Percentiles rank a stretch among this genome's conserved stretches.
These are phyloP conservation scores for Phyllotis vaccarum DNA, from an alignment of 2,797 vertebrate species.

Conservation along the genomic window DNA sequence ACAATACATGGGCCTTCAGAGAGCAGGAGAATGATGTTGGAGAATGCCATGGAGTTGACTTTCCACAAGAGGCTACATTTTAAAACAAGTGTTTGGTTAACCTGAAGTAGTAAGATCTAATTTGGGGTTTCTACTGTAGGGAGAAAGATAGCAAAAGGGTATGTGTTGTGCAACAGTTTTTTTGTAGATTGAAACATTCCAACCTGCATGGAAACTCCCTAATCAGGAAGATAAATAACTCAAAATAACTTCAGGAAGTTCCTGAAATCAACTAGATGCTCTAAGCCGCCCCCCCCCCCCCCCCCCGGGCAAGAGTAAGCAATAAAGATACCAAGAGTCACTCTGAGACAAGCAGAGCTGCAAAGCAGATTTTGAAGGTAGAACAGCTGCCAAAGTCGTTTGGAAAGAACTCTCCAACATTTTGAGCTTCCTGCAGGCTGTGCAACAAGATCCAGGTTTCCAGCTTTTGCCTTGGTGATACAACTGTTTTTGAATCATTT, in stretches of 20 bases:
- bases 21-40: neutral
- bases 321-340: no score
- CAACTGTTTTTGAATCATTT: neutral
- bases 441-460: neutral
- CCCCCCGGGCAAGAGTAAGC: neutral
- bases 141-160: neutral
- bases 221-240: neutral
- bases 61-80: neutral
- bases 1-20: neutral
- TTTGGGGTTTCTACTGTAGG: neutral
- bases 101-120: neutral
- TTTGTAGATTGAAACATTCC: neutral
- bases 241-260: neutral
- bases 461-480: no score
- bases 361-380: no score
- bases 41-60: neutral
- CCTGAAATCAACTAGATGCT: neutral
- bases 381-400: neutral
- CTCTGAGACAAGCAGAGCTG: neutral
- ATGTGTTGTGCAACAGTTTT: neutral
- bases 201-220: neutral
- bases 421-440: no score
- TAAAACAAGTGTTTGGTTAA: neutral
- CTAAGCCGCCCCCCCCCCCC: no score
- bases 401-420: neutral